Base-by-base conservation (phyloP, 2,888 invertebrate genomes). In the Calliphora vomitoria region DNA sequence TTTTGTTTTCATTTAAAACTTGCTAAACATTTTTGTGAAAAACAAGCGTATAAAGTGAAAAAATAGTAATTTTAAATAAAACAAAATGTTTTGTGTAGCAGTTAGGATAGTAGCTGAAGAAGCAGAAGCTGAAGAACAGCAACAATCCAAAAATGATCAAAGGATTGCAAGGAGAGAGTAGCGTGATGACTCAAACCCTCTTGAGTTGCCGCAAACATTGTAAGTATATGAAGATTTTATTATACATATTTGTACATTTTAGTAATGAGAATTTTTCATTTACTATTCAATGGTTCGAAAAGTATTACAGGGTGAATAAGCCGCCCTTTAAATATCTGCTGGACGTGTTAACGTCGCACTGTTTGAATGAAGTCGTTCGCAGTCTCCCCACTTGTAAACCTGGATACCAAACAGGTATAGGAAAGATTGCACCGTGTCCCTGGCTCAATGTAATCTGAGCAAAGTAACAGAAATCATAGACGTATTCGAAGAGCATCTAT, bases 291-390 rank as follows among this genome's bases (percentile, higher is more conserved):
- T 35, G 38, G 8, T 64, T n/a, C 18, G 38, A 38, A 64, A 64
- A 38, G 38, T 64, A 64, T 64, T 38, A 64, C 18, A 35, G 64
- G 13, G 64, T 38, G 3, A 64, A 64, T 38, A 64, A 64, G 35
- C n/a, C 64, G 10, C 20, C 66, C 66, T 66, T 18, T 41, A 86
- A 69, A 80, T 80, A 86, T 68, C 68, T 82, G 78, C 58, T 82
- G 13, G 60, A 86, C 25, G 25, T 80, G 25, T 78, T 82, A 15
- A 50, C 50, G 15, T 50, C 76, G 35, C 66, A 76, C 35, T 38
- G 74, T 50, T 72, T 64, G 50, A 64, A 82, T 72, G 47, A 86
- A 86, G n/a, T n/a, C n/a, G n/a, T 79, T 83, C 15, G 82, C 35
- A 31, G 25, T 86, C 38, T 50, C 68, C 38, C 64, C 79, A 13